Evolutionary conservation across 2,888 invertebrate species (phyloP).

Genomic region (Lamproptera curius): DNA sequence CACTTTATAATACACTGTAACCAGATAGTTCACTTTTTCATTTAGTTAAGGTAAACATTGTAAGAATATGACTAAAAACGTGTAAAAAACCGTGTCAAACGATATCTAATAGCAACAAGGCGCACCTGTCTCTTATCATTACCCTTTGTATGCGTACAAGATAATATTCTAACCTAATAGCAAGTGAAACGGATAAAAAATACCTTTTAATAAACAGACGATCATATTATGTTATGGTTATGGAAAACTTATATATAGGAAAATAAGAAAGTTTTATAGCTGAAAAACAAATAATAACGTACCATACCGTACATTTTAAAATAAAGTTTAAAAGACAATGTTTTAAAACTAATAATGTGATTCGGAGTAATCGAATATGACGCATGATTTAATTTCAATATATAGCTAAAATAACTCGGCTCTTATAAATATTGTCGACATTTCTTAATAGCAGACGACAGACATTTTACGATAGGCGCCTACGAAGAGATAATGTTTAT

Average conservation of each 20-base stretch:
- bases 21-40: constrained; percentile 8
- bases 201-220: background rate
- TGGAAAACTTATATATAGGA: background rate
- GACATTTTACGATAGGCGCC: no score
- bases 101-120: constrained; percentile 8
- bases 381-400: no score
- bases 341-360: background rate
- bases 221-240: background rate
- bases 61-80: background rate
- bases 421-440: no score
- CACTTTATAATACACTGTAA: background rate
- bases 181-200: background rate
- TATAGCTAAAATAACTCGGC: no score
- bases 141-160: background rate
- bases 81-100: constrained; percentile 15
- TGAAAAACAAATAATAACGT: background rate
- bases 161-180: constrained; percentile 5
- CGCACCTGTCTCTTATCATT: constrained; percentile 16
- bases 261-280: background rate
- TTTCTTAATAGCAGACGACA: no score
- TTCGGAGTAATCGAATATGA: background rate
- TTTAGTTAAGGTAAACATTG: constrained; percentile 11
- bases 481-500: no score
- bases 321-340: background rate
- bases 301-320: background rate